Percentiles rank a stretch among this genome's conserved stretches.
phyloP scores from a whole-genome alignment of 2,113 vertebrate species.

The Erinaceus europaeus region DNA sequence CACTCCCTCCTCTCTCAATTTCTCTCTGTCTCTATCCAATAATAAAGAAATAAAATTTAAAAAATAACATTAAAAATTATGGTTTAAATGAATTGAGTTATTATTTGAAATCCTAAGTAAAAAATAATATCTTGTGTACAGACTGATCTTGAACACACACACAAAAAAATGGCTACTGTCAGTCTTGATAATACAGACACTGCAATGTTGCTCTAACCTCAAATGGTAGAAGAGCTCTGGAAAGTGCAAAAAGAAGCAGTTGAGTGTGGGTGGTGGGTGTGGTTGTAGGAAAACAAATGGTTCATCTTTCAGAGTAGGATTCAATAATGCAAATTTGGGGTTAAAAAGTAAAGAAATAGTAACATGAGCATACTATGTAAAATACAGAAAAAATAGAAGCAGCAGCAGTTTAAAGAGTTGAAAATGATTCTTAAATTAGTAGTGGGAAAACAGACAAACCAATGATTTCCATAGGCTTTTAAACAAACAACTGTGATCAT shows the following conservation, averaged over 20 bases:
- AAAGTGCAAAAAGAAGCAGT: neutral
- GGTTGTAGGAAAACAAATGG: neutral
- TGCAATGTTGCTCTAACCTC: neutral
- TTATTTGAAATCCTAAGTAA: neutral
- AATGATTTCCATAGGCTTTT: neutral
- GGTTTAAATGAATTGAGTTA: neutral
- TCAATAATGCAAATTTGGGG: neutral
- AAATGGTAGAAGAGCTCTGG: neutral
- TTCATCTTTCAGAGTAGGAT: neutral
- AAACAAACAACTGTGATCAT: neutral
- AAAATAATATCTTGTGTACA: neutral
- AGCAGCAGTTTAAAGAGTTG: neutral
- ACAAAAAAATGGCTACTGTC: neutral
- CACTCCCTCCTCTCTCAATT: too few species aligned
- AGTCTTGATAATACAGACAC: neutral
- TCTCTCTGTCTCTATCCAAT: too few species aligned
- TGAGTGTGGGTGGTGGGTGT: neutral
- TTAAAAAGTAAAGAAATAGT: slow-evolving; percentile 17
- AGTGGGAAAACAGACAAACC: neutral
- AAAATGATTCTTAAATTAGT: neutral
- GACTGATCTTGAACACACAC: neutral
- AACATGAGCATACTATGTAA: neutral
- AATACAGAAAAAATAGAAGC: neutral
- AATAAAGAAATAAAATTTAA: too few species aligned
- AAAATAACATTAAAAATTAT: slow-evolving; percentile 16